Evolutionary conservation across 1,140 invertebrate genomes (phyloP).

Genomic region (Heliconius congener): DNA sequence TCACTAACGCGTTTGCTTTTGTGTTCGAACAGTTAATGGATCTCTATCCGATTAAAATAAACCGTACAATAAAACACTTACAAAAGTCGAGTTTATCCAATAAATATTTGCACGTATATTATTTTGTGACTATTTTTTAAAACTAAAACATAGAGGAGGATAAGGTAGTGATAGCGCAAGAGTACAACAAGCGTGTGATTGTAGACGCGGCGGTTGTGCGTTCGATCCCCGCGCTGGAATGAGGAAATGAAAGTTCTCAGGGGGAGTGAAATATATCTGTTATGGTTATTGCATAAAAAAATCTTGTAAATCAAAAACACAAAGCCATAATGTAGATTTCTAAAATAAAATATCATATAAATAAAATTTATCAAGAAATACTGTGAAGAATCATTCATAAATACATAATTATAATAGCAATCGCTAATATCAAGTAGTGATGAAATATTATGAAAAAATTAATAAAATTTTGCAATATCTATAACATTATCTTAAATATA

Average conservation of each 20-base stretch:
- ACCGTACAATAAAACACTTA: not conserved
- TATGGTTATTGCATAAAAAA: too few species aligned
- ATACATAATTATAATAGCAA: not conserved
- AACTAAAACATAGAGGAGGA: not conserved
- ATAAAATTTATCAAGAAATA: not conserved
- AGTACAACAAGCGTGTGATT: too few species aligned
- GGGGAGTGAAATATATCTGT: too few species aligned
- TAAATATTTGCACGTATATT: not conserved
- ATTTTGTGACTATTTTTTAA: not conserved
- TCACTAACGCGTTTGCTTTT: conserved; percentile 6
- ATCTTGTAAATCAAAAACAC: too few species aligned
- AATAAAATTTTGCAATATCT: too few species aligned
- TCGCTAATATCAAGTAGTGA: not conserved
- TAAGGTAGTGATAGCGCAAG: too few species aligned
- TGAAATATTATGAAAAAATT: not conserved
- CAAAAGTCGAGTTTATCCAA: not conserved
- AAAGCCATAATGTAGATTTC: too few species aligned
- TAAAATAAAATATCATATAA: too few species aligned
- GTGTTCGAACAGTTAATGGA: not conserved
- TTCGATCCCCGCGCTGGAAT: too few species aligned
- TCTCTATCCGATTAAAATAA: conserved; percentile 8
- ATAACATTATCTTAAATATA: too few species aligned
- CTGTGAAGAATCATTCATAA: not conserved
- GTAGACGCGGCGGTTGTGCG: too few species aligned
- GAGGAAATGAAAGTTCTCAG: too few species aligned